Evolutionary conservation across 2,113 vertebrate species (phyloP).

Genomic region (Ptyas mucosa): DNA sequence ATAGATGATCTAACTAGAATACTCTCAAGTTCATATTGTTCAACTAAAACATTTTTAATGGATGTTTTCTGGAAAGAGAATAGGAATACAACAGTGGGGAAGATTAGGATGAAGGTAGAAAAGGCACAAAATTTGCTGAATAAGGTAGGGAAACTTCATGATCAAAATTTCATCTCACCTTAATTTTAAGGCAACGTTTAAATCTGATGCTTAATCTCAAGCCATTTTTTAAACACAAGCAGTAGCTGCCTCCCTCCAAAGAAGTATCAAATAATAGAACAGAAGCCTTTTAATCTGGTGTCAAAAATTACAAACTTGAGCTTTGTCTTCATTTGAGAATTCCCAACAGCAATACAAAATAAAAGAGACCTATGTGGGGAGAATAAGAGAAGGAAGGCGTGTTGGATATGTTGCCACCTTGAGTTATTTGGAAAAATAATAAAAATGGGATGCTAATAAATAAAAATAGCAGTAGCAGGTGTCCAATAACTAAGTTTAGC

Average conservation of each 20-base stretch:
- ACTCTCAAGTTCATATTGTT: neutral
- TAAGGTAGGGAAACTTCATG: neutral
- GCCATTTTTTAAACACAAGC: neutral
- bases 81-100: neutral
- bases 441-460: neutral
- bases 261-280: neutral
- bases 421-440: neutral
- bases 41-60: neutral
- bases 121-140: neutral
- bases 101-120: neutral
- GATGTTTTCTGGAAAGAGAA: neutral
- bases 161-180: neutral
- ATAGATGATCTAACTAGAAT: neutral
- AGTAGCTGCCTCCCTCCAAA: neutral
- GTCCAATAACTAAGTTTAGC: neutral
- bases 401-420: neutral
- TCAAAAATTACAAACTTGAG: neutral
- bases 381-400: neutral
- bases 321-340: neutral
- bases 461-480: neutral
- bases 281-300: neutral
- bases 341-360: neutral
- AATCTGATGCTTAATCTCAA: neutral
- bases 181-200: neutral
- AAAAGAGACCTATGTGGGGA: neutral